These are phyloP conservation scores for Stichopus horrens DNA, from an alignment of 53 echinoderm and acorn worm species.

Conservation along the genomic window DNA sequence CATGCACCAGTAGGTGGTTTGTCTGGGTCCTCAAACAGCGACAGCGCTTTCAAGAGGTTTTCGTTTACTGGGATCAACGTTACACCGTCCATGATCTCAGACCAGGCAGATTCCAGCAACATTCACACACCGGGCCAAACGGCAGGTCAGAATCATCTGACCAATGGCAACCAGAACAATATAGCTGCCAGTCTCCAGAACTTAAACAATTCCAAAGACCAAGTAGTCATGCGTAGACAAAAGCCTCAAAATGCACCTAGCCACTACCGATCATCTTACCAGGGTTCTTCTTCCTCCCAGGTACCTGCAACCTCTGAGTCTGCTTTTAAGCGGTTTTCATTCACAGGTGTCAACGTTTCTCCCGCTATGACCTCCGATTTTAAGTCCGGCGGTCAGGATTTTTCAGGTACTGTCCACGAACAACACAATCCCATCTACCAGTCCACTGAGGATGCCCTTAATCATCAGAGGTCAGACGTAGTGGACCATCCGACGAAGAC, in stretches of 20 bases:
- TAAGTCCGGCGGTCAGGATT: not conserved
- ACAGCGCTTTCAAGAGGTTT: constrained; percentile 67
- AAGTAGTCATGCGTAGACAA: constrained; percentile 27
- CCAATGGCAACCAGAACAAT: constrained; percentile 33
- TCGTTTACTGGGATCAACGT: constrained; percentile 66
- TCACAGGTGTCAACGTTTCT: constrained; percentile 59
- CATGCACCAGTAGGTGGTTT: constrained; percentile 24
- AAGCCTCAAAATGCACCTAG: not conserved
- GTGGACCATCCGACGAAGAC: not conserved
- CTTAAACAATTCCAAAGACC: not conserved
- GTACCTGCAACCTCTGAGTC: constrained; percentile 54
- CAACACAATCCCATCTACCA: constrained; percentile 45
- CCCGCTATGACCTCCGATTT: constrained; percentile 46
- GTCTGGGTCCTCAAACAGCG: constrained; percentile 46
- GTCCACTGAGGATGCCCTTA: constrained; percentile 3
- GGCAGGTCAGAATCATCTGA: constrained; percentile 9
- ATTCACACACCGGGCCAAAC: constrained; percentile 50
- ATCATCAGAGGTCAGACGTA: not conserved
- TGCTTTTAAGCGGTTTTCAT: constrained; percentile 67
- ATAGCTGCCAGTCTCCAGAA: not conserved
- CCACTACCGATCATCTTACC: constrained; percentile 16
- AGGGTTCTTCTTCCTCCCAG: not conserved
- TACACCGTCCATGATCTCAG: constrained; percentile 62
- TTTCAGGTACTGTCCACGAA: constrained; percentile 18
- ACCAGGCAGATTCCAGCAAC: constrained; percentile 47